Conservation (phyloP, 2,888 invertebrate species). For the Blera fallax region DNA sequence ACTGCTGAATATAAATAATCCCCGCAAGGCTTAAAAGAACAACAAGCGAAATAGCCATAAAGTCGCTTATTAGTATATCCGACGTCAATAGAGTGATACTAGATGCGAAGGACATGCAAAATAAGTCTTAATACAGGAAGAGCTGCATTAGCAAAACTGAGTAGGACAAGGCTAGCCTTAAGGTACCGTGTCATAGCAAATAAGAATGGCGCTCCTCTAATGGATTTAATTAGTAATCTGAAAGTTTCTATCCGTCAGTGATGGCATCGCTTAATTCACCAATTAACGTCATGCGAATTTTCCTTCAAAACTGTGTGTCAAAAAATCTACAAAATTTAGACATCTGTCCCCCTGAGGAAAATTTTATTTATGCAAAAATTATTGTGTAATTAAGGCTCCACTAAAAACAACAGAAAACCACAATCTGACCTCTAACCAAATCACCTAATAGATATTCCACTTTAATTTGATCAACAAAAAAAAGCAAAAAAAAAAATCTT, state of each 20-base stretch:
- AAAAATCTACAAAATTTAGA: neutral
- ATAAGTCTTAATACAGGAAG: too few species aligned
- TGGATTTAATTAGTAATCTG: neutral
- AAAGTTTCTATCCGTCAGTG: neutral
- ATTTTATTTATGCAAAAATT: neutral
- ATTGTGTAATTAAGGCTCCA: neutral
- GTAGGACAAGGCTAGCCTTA: neutral
- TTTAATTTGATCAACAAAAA: neutral
- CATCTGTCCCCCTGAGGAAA: neutral
- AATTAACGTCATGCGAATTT: neutral
- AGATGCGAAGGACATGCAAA: too few species aligned
- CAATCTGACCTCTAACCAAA: constrained; percentile 21
- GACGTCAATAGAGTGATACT: too few species aligned
- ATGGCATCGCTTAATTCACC: neutral
- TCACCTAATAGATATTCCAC: constrained; percentile 3
- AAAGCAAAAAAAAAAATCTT: neutral
- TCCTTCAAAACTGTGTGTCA: neutral
- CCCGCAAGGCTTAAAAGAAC: too few species aligned
- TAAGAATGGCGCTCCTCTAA: neutral
- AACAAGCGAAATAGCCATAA: too few species aligned
- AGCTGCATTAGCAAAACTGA: neutral
- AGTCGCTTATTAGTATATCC: too few species aligned
- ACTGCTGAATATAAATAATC: too few species aligned
- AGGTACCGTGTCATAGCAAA: neutral
- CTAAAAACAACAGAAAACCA: neutral